Base-by-base conservation (phyloP, 2,888 invertebrate species). In the Gonocerus acuteangulatus region DNA sequence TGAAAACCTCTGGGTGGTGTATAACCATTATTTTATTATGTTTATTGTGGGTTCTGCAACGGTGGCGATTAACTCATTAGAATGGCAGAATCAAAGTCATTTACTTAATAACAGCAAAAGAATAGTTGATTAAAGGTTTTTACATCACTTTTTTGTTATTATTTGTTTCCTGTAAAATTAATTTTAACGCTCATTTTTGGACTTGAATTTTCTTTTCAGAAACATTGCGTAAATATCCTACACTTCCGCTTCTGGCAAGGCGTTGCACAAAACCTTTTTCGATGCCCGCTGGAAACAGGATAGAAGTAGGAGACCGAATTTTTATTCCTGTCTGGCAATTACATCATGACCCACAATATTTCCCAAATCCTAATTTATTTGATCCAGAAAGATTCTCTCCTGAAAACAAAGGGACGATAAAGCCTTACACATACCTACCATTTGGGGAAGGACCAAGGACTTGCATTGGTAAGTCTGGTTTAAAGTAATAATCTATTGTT, bases 321-420 rank as follows among this genome's bases (percentile, higher is more conserved):
- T 74, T 80, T 18, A 76, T 83, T 47, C 80, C 82, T 9, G 74
- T 77, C 6, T 76, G 79, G 66, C 78, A 79, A 19, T 78, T 83
- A 66, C 83, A 84, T 66, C 79, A 79, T 71, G 82, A 82, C 69
- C 78, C 80, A 0, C 75, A 78, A 1, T 74, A 79, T 68, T 83
- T 80, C 67, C 79, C 81, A 0, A 76, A 85, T 11, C 85, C 85
- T 0, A 76, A 80, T 1, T 75, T 75, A 32, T 84, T 84, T 64
- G 77, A 79, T 57, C 84, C 84, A 0, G 81, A 83, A 22, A 75
- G 84, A 64, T 84, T 83, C 71, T 71, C 75, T 0, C 72, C 75
- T 4, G 78, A 79, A 62, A 78, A 78, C 32, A 80, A 79, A 65
- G 74, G 76, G 0, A 75, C 74, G 39, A 71, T 81, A 48, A 79